phyloP scores from a whole-genome alignment of 2,113 vertebrate species.

The Heliornis fulica region DNA sequence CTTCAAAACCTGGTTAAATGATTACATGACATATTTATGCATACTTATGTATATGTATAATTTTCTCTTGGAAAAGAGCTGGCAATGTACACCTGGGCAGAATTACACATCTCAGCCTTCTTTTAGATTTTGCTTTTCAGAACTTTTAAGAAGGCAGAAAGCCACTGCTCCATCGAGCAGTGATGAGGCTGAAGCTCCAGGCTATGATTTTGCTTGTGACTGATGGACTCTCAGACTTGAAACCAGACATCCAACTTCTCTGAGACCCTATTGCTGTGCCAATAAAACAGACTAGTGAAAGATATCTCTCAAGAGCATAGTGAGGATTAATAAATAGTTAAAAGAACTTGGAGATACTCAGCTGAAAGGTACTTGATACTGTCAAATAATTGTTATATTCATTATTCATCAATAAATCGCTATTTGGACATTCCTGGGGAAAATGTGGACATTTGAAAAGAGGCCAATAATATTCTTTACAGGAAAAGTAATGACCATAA shows the following conservation, averaged over 20 bases:
- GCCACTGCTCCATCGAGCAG: not conserved
- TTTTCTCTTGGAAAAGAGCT: not conserved
- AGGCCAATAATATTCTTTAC: conserved; percentile 33
- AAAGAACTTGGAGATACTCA: conserved; percentile 17
- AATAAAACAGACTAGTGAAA: not conserved
- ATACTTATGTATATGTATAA: not conserved
- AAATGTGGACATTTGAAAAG: conserved; percentile 55
- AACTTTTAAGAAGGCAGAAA: not conserved
- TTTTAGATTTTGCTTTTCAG: not conserved
- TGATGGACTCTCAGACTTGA: not conserved
- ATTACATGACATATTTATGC: not conserved
- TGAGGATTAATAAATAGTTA: not conserved
- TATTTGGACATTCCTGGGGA: conserved; percentile 9
- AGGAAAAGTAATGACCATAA: conserved; percentile 43
- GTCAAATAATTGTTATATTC: conserved; percentile 19
- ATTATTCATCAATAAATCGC: conserved; percentile 20
- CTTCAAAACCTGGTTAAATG: not conserved
- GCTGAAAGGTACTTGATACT: conserved; percentile 32
- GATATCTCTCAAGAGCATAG: not conserved
- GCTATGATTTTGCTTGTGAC: not conserved
- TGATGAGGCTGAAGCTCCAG: not conserved
- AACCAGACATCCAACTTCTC: not conserved
- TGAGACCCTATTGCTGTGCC: not conserved
- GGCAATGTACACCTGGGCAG: not conserved
- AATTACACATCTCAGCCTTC: not conserved